Conservation (phyloP, 92 coral and sea anemone genomes). For the Pocillopora meandrina region DNA sequence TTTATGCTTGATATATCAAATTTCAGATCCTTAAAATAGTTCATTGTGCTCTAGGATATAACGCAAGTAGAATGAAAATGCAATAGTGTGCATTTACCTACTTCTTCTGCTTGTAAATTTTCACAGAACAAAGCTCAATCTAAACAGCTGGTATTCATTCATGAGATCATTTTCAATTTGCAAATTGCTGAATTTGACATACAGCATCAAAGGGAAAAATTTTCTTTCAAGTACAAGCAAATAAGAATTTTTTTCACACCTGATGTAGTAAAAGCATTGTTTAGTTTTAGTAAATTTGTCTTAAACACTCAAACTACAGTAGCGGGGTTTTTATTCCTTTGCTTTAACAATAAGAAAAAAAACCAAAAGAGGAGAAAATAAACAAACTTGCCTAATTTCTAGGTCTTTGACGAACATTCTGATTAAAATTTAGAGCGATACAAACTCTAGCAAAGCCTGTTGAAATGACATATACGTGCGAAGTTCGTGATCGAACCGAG, state of each 20-base stretch:
- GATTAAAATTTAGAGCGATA: no score
- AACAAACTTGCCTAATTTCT: no score
- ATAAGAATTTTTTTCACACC: background rate
- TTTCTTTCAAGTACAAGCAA: background rate
- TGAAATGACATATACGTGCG: no score
- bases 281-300: background rate
- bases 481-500: no score
- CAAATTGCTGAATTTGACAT: background rate
- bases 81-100: background rate
- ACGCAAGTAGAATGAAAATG: constrained; percentile 1
- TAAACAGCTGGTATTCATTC: constrained; percentile 24
- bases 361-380: no score
- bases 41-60: background rate
- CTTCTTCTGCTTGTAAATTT: background rate
- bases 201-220: background rate
- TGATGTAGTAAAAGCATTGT: background rate
- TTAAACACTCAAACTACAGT: background rate
- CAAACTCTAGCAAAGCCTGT: no score
- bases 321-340: no score
- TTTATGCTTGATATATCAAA: no score
- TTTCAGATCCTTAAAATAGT: no score
- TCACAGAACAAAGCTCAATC: background rate
- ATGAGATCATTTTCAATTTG: background rate
- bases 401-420: no score
- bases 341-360: no score